Base-by-base conservation (phyloP, 2,113 vertebrate genomes). In the Onychorhynchus coronatus region DNA sequence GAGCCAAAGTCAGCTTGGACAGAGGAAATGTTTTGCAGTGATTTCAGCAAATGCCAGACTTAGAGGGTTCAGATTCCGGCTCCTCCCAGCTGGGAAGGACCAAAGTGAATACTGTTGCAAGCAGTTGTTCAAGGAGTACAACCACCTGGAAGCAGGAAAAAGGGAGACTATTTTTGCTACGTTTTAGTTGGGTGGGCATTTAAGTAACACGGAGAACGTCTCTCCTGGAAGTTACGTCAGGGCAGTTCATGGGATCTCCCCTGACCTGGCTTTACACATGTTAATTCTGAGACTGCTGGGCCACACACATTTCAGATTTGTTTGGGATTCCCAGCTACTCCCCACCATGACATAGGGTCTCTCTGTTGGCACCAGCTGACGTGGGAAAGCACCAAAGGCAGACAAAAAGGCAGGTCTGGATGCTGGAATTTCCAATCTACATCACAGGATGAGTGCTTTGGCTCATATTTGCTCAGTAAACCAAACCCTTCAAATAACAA, bases 291-390 rank as follows among this genome's bases (percentile, higher is more conserved):
- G 24, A 8, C 10, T 16, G 6, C 28, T 17, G 28, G 14, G 16
- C 23, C 62, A 42, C 77, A 39, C 10, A 44, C 6, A 24, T 42
- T 39, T 37, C 70, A 52, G 4, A 33, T 24, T 84, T 91, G 21
- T 12, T 61, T 22, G 13, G 52, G 30, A 72, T 33, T 10, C 50
- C 22, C 20, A 35, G 41, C 46, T 56, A 33, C 50, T 71, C 44
- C 44, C 31, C 22, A 20, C 19, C 27, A 18, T 2, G 4, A 30
- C 39, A 9, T 5, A 42, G 1, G 0, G 14, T 37, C 1, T 1
- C 22, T 27, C n/a, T 59, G 10, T 4, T 50, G 31, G 63, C 56
- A 46, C 11, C 76, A 74, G 49, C 35, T 70, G 63, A 41, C 3
- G 3, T 3, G 18, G 37, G 41, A 28, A 58, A 73, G 59, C 6